Evolutionary conservation across 2,888 invertebrate genomes (phyloP).

Genomic region (Ochropleura plecta): DNA sequence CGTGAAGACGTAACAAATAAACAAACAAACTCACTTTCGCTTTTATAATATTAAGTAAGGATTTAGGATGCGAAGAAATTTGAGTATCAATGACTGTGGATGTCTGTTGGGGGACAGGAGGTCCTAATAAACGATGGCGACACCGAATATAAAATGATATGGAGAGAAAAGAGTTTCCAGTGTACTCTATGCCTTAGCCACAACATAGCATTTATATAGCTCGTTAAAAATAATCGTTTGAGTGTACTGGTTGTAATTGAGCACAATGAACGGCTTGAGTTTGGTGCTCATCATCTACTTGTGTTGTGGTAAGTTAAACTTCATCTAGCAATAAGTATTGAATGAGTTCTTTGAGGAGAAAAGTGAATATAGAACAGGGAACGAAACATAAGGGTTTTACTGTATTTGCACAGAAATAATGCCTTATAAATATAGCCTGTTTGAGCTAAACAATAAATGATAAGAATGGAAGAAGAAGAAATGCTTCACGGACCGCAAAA

Average conservation of each 20-base stretch:
- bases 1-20: too few species aligned
- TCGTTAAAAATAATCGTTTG: constrained; percentile 18
- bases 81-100: too few species aligned
- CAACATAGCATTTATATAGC: constrained; percentile 14
- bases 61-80: too few species aligned
- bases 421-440: not conserved
- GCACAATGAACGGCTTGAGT: constrained; percentile 3
- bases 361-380: not conserved
- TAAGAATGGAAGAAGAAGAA: too few species aligned
- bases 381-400: not conserved
- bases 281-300: constrained; percentile 7
- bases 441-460: not conserved
- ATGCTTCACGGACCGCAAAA: too few species aligned
- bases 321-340: not conserved
- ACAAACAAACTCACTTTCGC: too few species aligned
- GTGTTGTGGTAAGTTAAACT: constrained; percentile 39
- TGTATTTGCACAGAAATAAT: not conserved
- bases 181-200: constrained; percentile 28
- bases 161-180: not conserved
- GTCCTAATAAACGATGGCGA: too few species aligned
- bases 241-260: constrained; percentile 14
- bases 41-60: too few species aligned
- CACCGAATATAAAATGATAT: too few species aligned
- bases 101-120: too few species aligned
- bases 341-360: not conserved